Evolutionary conservation across 2,797 vertebrate genomes (phyloP).

Genomic region (Premnoplex brunnescens): DNA sequence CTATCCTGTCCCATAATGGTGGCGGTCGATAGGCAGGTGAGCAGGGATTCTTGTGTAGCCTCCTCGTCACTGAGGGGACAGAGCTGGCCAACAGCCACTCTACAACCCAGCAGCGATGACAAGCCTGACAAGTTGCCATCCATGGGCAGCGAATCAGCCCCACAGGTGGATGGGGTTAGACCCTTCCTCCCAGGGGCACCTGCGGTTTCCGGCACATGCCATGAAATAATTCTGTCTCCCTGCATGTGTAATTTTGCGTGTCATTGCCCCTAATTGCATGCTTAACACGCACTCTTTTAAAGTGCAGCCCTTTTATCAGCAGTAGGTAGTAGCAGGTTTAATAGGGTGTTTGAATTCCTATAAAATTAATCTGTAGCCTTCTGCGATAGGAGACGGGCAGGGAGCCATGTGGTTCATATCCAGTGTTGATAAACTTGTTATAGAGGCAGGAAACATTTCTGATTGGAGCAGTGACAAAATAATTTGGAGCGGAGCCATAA

Average conservation of each 20-base stretch:
- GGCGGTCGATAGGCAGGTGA: neutral
- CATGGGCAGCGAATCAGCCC: fast-evolving
- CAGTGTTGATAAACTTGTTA: constrained; percentile 68
- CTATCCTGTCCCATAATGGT: fast-evolving
- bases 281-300: constrained; percentile 39
- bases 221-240: constrained; percentile 20
- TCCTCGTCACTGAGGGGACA: fast-evolving
- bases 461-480: constrained; percentile 65
- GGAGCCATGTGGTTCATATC: constrained; percentile 67
- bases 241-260: constrained; percentile 58
- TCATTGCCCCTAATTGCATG: constrained; percentile 64
- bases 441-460: constrained; percentile 67
- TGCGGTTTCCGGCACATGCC: neutral
- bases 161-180: fast-evolving
- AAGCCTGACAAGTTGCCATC: neutral
- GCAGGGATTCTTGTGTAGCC: neutral
- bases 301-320: constrained; percentile 57
- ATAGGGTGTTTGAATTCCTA: constrained; percentile 72
- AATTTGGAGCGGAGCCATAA: constrained; percentile 57
- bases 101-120: neutral
- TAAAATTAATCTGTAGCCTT: constrained; percentile 72
- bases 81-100: neutral
- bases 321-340: constrained; percentile 67
- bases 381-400: constrained; percentile 57
- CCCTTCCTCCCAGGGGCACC: neutral